Evolutionary conservation across 2,888 invertebrate genomes (phyloP).

Genomic region (Leucophenga montana): DNA sequence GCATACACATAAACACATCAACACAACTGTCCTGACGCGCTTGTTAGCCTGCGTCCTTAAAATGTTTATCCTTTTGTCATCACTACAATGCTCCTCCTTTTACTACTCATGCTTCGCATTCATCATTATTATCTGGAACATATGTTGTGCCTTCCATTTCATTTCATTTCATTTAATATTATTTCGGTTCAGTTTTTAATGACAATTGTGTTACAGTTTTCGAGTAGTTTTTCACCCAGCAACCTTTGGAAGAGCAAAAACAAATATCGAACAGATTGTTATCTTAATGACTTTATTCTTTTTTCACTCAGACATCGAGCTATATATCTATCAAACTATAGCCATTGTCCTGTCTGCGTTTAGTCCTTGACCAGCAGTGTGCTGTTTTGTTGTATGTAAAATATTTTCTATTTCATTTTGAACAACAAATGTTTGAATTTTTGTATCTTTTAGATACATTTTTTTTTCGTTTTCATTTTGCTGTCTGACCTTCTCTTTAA

Average conservation of each 20-base stretch:
- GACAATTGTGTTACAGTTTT: constrained; percentile 62
- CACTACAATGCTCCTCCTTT: not conserved
- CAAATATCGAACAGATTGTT: constrained; percentile 52
- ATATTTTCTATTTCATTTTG: not conserved
- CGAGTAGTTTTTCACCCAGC: constrained; percentile 42
- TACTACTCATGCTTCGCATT: constrained; percentile 10
- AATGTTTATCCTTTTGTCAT: constrained; percentile 5
- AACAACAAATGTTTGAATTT: constrained; percentile 14
- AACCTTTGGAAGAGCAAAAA: not conserved
- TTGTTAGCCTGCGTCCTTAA: constrained; percentile 37
- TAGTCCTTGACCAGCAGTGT: too few species aligned
- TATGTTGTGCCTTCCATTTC: constrained; percentile 60
- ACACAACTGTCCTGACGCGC: constrained; percentile 49
- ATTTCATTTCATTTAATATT: constrained; percentile 44
- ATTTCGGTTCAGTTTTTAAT: constrained; percentile 43
- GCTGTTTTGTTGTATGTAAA: too few species aligned
- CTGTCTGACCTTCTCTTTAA: too few species aligned
- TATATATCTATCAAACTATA: too few species aligned
- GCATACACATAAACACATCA: constrained; percentile 55
- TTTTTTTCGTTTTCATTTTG: too few species aligned
- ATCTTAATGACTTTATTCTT: constrained; percentile 67
- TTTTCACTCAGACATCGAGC: constrained; percentile 26
- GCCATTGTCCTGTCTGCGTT: too few species aligned
- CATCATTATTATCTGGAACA: constrained; percentile 44
- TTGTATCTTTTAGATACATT: too few species aligned